Evolutionary conservation across 2,113 vertebrate species (phyloP).

Genomic region (Hippocampus abdominalis): DNA sequence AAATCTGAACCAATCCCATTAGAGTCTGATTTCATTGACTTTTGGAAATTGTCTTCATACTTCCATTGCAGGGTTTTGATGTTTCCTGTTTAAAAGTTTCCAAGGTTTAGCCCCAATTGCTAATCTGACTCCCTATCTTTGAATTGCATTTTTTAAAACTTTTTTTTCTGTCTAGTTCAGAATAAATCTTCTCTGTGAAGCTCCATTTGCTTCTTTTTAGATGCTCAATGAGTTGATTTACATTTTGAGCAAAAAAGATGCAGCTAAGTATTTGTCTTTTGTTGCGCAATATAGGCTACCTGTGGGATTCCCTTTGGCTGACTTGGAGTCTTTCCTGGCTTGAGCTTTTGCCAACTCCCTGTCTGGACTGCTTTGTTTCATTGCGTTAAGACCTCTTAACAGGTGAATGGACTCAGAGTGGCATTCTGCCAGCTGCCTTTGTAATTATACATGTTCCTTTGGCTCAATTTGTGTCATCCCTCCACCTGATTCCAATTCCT

Average conservation of each 20-base stretch:
- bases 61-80: not conserved
- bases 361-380: slow-evolving; percentile 1
- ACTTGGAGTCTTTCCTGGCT: not conserved
- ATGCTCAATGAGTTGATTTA: not conserved
- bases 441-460: not conserved
- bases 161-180: not conserved
- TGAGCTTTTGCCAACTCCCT: slow-evolving; percentile 5
- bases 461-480: not conserved
- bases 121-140: not conserved
- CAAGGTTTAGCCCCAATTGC: not conserved
- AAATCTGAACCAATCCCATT: not conserved
- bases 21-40: no score
- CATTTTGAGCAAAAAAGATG: not conserved
- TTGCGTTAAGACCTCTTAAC: not conserved
- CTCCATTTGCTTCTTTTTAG: not conserved
- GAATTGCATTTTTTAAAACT: not conserved
- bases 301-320: not conserved
- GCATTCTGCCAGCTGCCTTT: slow-evolving; percentile 2
- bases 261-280: not conserved
- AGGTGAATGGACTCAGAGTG: slow-evolving; percentile 2
- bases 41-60: not conserved
- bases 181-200: not conserved
- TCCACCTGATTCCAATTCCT: not conserved
- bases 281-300: not conserved
- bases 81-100: not conserved